A percentile compares a stretch with the other conserved stretches of the same genome.
phyloP scores from a whole-genome alignment of 2,797 vertebrate species.

The Cephalopachus bancanus region DNA sequence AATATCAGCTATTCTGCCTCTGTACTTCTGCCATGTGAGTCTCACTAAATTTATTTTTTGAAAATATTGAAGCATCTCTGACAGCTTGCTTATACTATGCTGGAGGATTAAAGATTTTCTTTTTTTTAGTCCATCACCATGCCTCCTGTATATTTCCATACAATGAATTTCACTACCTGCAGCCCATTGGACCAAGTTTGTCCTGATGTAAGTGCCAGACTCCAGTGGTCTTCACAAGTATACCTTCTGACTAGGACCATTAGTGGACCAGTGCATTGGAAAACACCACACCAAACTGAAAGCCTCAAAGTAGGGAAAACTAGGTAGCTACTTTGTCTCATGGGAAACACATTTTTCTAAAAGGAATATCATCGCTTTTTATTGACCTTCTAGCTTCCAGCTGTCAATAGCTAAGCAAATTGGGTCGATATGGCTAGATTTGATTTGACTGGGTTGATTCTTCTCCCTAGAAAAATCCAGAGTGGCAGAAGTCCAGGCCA shows the following conservation, averaged over 20 bases:
- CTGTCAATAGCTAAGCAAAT: conserved; percentile 65
- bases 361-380: conserved; percentile 30
- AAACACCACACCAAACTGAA: neutral
- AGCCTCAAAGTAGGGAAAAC: neutral
- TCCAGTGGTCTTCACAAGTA: neutral
- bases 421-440: conserved; percentile 43
- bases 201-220: conserved; percentile 65
- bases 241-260: neutral
- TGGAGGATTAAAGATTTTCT: conserved; percentile 74
- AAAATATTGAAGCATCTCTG: conserved; percentile 68
- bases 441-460: conserved; percentile 47
- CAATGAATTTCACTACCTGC: conserved; percentile 57
- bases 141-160: conserved; percentile 66
- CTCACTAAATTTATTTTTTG: conserved; percentile 71
- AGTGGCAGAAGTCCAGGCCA: conserved; percentile 36
- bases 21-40: conserved; percentile 21
- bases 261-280: neutral
- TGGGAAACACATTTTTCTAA: conserved; percentile 49
- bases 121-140: conserved; percentile 72
- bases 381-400: conserved; percentile 26
- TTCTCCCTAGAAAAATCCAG: conserved; percentile 26
- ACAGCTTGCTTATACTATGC: conserved; percentile 76
- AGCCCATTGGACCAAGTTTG: conserved; percentile 63
- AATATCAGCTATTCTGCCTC: conserved; percentile 63
- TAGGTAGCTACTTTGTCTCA: neutral